These are phyloP conservation scores for Platynereis dumerilii DNA, from an alignment of 2,888 invertebrate genomes.

Conservation along the genomic window DNA sequence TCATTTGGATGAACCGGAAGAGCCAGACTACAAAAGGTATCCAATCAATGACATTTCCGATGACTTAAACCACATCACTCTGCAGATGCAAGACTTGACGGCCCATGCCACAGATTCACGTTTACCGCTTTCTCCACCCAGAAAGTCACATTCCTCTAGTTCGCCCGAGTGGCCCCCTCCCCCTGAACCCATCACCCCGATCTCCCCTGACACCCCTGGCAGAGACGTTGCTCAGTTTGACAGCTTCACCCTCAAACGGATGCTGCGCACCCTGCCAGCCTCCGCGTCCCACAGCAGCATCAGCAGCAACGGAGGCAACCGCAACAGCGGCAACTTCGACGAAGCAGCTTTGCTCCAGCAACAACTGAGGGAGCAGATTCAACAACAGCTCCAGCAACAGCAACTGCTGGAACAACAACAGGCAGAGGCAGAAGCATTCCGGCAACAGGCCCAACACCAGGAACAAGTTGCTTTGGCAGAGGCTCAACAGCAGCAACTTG, in stretches of 20 bases:
- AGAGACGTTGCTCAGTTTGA: conserved; percentile 68
- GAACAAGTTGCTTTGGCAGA: not conserved
- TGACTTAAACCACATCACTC: conserved; percentile 8
- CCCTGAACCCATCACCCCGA: conserved; percentile 41
- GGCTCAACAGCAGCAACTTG: conserved; percentile 3
- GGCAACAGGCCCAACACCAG: not conserved
- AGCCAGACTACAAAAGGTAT: conserved; percentile 15
- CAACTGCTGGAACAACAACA: not conserved
- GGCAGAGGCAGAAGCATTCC: not conserved
- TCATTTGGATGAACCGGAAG: conserved; percentile 9
- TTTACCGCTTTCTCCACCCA: conserved; percentile 22
- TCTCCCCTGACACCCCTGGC: conserved; percentile 42
- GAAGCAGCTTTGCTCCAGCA: conserved; percentile 1
- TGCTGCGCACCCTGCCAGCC: conserved; percentile 88
- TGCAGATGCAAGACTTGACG: conserved; percentile 7
- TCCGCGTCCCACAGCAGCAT: conserved; percentile 12
- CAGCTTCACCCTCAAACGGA: conserved; percentile 86
- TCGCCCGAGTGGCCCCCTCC: conserved; percentile 59
- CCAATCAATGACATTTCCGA: conserved; percentile 15
- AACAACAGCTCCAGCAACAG: conserved; percentile 17
- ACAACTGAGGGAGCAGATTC: conserved; percentile 13
- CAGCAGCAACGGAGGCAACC: not conserved
- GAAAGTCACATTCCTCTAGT: conserved; percentile 60
- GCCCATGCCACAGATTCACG: conserved; percentile 9
- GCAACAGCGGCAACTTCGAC: conserved; percentile 3